phyloP scores from a whole-genome alignment of 2,113 vertebrate genomes.

The Channa argus region DNA sequence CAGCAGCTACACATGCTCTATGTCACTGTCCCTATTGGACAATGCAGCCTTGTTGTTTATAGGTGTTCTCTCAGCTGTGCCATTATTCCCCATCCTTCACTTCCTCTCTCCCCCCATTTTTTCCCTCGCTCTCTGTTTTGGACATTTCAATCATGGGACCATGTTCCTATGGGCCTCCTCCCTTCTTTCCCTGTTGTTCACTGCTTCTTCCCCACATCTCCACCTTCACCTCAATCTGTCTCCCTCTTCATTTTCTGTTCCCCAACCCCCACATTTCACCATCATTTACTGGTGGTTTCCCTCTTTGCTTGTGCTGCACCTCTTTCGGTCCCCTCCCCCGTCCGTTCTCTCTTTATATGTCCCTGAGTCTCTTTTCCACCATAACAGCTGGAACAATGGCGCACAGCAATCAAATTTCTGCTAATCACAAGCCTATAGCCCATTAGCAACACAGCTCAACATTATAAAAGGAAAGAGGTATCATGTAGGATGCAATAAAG shows the following conservation, averaged over 20 bases:
- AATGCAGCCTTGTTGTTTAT: slow-evolving; percentile 73
- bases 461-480: slow-evolving; percentile 33
- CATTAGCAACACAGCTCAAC: slow-evolving; percentile 39
- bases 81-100: slow-evolving; percentile 71
- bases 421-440: slow-evolving; percentile 52
- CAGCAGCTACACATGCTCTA: neutral
- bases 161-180: slow-evolving; percentile 46
- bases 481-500: slow-evolving; percentile 42
- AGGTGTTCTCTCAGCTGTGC: slow-evolving; percentile 62
- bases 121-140: slow-evolving; percentile 22
- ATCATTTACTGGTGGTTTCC: slow-evolving; percentile 38
- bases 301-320: neutral
- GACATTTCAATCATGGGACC: slow-evolving; percentile 77
- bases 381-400: slow-evolving; percentile 47
- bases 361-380: slow-evolving; percentile 43
- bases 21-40: slow-evolving; percentile 11
- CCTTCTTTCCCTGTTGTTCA: slow-evolving; percentile 59
- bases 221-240: slow-evolving; percentile 7
- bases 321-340: slow-evolving; percentile 15
- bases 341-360: slow-evolving; percentile 8
- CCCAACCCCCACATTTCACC: slow-evolving; percentile 14
- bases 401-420: slow-evolving; percentile 54
- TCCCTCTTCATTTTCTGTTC: slow-evolving; percentile 32
- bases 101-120: slow-evolving; percentile 1
- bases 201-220: slow-evolving; percentile 8